Evolutionary conservation across 2,113 vertebrate genomes (phyloP).

Genomic region (Boleophthalmus pectinirostris): DNA sequence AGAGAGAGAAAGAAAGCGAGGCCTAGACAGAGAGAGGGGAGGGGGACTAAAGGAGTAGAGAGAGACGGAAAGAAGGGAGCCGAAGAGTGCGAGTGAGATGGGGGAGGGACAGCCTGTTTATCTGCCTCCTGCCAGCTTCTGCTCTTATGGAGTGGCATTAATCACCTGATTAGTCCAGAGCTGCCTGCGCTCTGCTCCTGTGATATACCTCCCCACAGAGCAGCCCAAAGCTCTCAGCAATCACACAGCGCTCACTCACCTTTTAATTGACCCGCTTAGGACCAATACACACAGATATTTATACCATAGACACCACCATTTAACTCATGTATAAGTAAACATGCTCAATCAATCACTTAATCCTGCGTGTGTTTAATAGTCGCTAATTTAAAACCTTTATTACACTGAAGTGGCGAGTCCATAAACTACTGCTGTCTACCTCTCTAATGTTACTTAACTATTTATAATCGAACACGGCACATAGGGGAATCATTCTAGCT

Average conservation of each 20-base stretch:
- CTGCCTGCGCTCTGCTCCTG: constrained; percentile 46
- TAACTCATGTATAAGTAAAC: constrained; percentile 34
- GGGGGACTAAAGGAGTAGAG: too few relatives aligned
- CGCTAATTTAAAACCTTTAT: constrained; percentile 28
- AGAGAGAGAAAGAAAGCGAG: too few relatives aligned
- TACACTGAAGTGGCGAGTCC: constrained; percentile 18
- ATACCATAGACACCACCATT: constrained; percentile 21
- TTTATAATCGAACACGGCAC: background rate
- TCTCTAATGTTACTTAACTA: background rate
- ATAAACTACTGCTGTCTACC: constrained; percentile 4
- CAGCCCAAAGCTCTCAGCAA: constrained; percentile 40
- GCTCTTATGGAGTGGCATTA: constrained; percentile 72
- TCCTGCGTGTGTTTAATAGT: constrained; percentile 26
- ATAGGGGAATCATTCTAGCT: too few relatives aligned
- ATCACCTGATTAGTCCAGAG: constrained; percentile 71
- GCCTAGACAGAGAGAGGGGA: too few relatives aligned
- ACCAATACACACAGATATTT: constrained; percentile 34
- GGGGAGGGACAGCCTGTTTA: constrained; percentile 67
- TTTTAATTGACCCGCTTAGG: constrained; percentile 51
- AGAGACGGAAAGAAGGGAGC: background rate
- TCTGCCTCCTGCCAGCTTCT: constrained; percentile 66
- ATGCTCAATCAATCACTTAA: constrained; percentile 23
- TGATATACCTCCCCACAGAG: constrained; percentile 57
- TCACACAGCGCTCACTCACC: constrained; percentile 36
- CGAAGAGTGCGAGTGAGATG: constrained; percentile 13